Evolutionary conservation across 2,113 vertebrate species (phyloP).

Genomic region (Rana temporaria): DNA sequence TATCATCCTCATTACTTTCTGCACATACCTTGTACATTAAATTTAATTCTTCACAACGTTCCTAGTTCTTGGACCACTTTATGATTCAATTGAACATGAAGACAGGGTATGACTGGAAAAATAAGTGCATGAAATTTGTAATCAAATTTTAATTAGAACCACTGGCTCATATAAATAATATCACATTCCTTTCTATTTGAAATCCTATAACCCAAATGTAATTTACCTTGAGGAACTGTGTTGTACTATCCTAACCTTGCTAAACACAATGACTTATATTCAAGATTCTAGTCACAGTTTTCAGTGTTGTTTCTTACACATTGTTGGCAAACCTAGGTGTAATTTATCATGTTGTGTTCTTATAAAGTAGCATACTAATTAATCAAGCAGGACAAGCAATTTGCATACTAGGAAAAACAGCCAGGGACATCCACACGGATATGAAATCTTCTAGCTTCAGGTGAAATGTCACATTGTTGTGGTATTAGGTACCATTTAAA

Average conservation of each 20-base stretch:
- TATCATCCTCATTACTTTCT: no score
- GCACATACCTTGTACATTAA: no score
- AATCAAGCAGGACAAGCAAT: conserved; percentile 54
- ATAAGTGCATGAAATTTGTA: no score
- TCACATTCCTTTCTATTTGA: no score
- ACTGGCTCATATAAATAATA: no score
- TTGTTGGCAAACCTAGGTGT: conserved; percentile 48
- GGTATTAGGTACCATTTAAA: background rate
- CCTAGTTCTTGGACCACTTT: no score
- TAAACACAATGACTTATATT: conserved; percentile 1
- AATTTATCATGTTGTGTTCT: conserved; percentile 50
- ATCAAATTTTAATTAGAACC: no score
- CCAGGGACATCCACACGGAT: conserved; percentile 9
- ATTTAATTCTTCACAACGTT: no score
- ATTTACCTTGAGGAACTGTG: no score
- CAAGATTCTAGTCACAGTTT: conserved; percentile 23
- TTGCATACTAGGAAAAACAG: conserved; percentile 46
- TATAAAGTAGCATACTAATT: conserved; percentile 50
- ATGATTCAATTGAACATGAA: no score
- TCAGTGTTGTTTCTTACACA: conserved; percentile 39
- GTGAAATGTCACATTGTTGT: conserved; percentile 16
- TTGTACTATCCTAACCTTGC: background rate
- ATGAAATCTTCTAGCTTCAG: conserved; percentile 13
- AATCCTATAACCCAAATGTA: no score
- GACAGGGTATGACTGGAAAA: no score